Evolutionary conservation across 2,113 vertebrate genomes (phyloP).

Genomic region (Prolemur simus): DNA sequence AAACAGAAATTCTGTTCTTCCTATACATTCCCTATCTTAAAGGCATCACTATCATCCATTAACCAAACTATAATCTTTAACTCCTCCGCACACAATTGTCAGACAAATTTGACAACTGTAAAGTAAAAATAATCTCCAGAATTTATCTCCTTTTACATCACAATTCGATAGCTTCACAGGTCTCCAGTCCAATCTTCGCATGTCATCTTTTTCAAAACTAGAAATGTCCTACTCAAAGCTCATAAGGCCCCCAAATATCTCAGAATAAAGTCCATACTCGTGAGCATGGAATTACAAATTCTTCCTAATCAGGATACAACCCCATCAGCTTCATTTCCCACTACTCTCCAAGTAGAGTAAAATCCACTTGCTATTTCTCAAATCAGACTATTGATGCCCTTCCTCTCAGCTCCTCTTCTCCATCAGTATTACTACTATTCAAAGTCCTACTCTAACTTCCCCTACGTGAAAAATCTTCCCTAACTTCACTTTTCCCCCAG

Average conservation of each 20-base stretch:
- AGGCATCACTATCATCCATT: neutral
- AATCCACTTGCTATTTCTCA: neutral
- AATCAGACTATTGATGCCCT: neutral
- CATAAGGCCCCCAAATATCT: neutral
- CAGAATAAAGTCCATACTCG: neutral
- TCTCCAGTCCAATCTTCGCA: neutral
- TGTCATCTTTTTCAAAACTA: neutral
- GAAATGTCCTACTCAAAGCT: neutral
- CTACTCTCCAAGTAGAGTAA: neutral
- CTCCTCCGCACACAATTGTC: neutral
- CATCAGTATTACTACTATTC: neutral
- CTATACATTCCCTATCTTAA: neutral
- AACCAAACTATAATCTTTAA: conserved; percentile 7
- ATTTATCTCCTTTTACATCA: neutral
- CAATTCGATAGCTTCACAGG: neutral
- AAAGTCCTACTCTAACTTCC: neutral
- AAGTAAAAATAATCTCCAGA: neutral
- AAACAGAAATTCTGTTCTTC: conserved; percentile 19
- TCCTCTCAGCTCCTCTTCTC: neutral
- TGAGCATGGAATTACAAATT: neutral
- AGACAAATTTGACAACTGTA: neutral
- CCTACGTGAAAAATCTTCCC: neutral
- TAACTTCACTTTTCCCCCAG: neutral
- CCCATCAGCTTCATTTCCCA: neutral
- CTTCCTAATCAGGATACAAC: neutral